Percentiles rank a stretch among this genome's conserved stretches.
Conservation (phyloP, 2,113 vertebrate species). For the Mormoops blainvillei region DNA sequence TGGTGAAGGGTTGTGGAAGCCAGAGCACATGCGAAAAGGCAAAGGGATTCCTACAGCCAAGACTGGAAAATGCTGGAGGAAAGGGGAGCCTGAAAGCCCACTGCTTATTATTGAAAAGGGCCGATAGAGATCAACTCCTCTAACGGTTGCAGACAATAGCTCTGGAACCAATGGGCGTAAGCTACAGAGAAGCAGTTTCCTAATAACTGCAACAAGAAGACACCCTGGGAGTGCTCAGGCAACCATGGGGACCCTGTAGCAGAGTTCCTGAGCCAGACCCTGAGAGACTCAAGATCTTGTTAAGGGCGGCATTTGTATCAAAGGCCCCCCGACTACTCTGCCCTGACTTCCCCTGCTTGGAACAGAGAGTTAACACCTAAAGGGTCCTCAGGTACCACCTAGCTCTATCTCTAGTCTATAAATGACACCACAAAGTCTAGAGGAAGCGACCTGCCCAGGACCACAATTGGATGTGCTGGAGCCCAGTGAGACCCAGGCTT, state of each 20-base stretch:
- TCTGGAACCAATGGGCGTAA: fast-evolving
- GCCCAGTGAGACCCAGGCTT: neutral
- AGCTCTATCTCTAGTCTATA: neutral
- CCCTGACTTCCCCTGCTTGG: neutral
- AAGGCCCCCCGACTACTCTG: neutral
- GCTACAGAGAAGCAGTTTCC: neutral
- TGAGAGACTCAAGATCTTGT: neutral
- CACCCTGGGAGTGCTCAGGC: neutral
- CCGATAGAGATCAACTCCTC: fast-evolving
- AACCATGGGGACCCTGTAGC: fast-evolving
- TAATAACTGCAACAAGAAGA: too few relatives aligned
- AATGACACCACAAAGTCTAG: neutral
- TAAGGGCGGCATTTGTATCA: neutral
- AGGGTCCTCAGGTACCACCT: neutral
- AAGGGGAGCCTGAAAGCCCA: neutral
- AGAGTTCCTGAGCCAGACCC: neutral
- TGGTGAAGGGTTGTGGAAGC: neutral
- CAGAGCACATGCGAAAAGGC: neutral
- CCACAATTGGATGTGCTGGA: neutral
- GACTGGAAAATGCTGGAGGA: neutral
- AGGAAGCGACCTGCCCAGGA: neutral
- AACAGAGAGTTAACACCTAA: neutral
- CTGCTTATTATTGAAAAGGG: neutral
- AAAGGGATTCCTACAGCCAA: neutral
- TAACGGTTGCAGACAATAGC: neutral